Base-by-base conservation (phyloP, 2,888 invertebrate species). In the Drosophila siamana region DNA sequence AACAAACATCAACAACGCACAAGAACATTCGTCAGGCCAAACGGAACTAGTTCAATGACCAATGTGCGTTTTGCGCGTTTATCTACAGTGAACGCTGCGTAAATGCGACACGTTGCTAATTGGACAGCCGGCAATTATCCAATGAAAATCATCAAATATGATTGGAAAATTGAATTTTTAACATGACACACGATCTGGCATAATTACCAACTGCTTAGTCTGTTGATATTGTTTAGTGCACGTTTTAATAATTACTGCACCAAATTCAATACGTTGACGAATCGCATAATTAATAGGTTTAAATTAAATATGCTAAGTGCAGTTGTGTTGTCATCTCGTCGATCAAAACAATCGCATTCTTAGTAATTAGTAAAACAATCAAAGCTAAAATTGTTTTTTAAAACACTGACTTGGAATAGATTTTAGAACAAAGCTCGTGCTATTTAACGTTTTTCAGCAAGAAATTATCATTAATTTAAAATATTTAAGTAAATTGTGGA, bases 31-130 rank as follows among this genome's bases (percentile, higher is more conserved):
- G 7, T 19, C 5, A 15, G 38, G n/a, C 19, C 8, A 54, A 62
- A 64, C 65, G 69, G 87, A 84, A 83, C 79, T 78, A 81, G 87
- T 85, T 84, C 82, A 55, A 55, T 55, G 55, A 55, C 52, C 55
- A 74, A 48, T 64, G 64, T 30, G 64, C 33, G 41, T 41, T 69
- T 69, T 52, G 11, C 16, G 36, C 44, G 43, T 43, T 44, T 55
- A 28, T 36, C n/a, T 26, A 79, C 65, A 65, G 67, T 86, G 28
- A 9, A 41, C 43, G 48, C 50, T 56, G 52, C 19, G 46, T 43
- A 70, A 50, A 47, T 40, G 2, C 13, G 6, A 0, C 28, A 0
- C 28, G 26, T 2, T 2, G 4, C 15, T 60, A 33, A 54, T 54
- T 33, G 36, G 2, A 8, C 11, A 7, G 13, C n/a, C 1, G 40